A percentile compares a stretch with the other conserved stretches of the same genome.
phyloP scores from a whole-genome alignment of 1,140 invertebrate species.

The Cardiocondyla obscurior region DNA sequence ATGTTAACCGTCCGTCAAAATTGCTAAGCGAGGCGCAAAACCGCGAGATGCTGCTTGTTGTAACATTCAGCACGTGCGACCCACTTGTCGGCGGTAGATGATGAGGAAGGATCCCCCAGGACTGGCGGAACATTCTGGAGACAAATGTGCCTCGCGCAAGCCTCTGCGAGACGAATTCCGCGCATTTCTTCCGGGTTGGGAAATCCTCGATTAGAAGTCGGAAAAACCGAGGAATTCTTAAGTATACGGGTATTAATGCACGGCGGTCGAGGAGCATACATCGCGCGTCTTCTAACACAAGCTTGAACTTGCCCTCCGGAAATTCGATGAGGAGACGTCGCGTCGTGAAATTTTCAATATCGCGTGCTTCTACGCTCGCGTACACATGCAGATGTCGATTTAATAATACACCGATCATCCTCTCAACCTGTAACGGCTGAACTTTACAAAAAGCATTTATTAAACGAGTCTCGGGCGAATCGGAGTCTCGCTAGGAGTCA shows the following conservation, averaged over 20 bases:
- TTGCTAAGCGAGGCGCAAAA: conserved; percentile 49
- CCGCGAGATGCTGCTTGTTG: conserved; percentile 50
- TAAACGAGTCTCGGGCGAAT: conserved; percentile 33
- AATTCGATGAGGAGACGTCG: not conserved
- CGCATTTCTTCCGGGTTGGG: not conserved
- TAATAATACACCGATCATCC: not conserved
- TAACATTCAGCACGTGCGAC: conserved; percentile 57
- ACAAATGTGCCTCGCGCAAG: conserved; percentile 48
- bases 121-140: conserved; percentile 30
- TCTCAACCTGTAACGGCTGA: not conserved
- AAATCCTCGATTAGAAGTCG: conserved; percentile 17
- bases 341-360: not conserved
- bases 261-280: not conserved
- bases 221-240: not conserved
- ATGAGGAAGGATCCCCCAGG: conserved; percentile 50
- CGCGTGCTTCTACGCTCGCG: not conserved
- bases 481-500: conserved; percentile 31
- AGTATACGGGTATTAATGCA: not conserved
- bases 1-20: conserved; percentile 49
- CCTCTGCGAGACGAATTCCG: conserved; percentile 37
- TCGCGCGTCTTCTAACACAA: not conserved
- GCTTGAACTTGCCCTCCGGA: not conserved
- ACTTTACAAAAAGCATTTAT: conserved; percentile 25
- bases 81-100: conserved; percentile 55
- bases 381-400: not conserved